Conservation (phyloP, 2,113 vertebrate species). For the Semicossyphus pulcher region DNA sequence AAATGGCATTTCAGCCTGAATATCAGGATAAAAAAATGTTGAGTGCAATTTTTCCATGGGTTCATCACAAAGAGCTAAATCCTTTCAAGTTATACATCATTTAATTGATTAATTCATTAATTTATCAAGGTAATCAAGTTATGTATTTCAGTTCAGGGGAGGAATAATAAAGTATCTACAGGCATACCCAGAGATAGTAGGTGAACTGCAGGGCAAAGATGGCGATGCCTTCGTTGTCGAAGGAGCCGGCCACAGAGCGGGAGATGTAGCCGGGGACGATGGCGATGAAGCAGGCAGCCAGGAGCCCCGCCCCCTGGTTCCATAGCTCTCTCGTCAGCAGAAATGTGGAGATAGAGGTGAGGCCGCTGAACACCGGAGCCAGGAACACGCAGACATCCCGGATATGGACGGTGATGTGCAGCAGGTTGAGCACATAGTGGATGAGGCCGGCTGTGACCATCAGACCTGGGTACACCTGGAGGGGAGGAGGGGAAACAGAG, state of each 20-base stretch:
- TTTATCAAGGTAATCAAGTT: too few relatives aligned
- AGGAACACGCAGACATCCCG: constrained; percentile 98
- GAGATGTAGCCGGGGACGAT: constrained; percentile 99
- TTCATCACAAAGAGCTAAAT: too few relatives aligned
- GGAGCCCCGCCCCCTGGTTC: constrained; percentile 97
- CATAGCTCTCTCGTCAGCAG: constrained; percentile 98
- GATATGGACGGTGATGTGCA: constrained; percentile 97
- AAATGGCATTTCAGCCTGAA: too few relatives aligned
- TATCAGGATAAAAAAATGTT: too few relatives aligned
- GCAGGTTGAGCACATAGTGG: constrained; percentile 97
- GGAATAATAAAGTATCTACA: background rate
- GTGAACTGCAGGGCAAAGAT: constrained; percentile 99
- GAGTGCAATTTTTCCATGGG: too few relatives aligned
- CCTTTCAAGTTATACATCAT: background rate
- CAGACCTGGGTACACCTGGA: constrained; percentile 95
- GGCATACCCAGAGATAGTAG: constrained; percentile 96
- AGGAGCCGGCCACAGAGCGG: constrained; percentile 97
- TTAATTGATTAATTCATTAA: background rate
- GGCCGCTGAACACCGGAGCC: constrained; percentile 97
- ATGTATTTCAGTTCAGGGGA: background rate
- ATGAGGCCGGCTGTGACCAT: constrained; percentile 99
- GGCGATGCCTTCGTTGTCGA: constrained; percentile 99
- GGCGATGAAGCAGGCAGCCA: constrained; percentile 99
- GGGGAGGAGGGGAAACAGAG: background rate
- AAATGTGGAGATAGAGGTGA: constrained; percentile 98